phyloP scores from a whole-genome alignment of 2,888 invertebrate genomes.

The Eristalis arbustorum region DNA sequence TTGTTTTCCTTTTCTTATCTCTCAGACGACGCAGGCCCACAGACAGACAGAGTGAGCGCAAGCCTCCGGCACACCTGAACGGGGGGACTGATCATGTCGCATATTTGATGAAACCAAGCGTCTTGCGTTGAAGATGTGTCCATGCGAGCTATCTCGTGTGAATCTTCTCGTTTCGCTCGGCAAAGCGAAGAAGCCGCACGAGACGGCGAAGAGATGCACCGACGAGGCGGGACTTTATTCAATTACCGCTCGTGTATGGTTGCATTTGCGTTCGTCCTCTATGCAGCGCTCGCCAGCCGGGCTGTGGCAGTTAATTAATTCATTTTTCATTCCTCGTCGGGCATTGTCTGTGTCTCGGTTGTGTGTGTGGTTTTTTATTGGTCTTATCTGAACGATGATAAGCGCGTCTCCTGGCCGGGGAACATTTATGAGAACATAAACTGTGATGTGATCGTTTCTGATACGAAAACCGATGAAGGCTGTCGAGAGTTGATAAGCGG shows the following conservation, averaged over 20 bases:
- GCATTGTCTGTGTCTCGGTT: background rate
- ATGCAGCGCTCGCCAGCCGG: background rate
- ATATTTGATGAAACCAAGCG: constrained; percentile 34
- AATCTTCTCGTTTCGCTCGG: background rate
- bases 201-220: background rate
- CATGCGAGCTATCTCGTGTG: background rate
- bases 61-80: constrained; percentile 26
- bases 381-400: background rate
- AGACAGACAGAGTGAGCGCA: too few relatives aligned
- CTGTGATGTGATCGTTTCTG: constrained; percentile 11
- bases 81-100: constrained; percentile 52
- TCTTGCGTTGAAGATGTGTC: background rate
- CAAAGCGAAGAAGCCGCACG: background rate
- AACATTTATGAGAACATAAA: constrained; percentile 9
- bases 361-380: constrained; percentile 25
- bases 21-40: background rate
- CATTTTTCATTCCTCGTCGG: background rate
- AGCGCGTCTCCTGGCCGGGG: background rate
- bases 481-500: background rate
- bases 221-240: constrained; percentile 23
- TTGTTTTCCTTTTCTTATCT: background rate
- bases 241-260: constrained; percentile 9
- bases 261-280: background rate
- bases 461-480: background rate
- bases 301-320: constrained; percentile 22